phyloP scores from a whole-genome alignment of 35 echinoderm and acorn worm genomes.

The Amphiura filiformis region DNA sequence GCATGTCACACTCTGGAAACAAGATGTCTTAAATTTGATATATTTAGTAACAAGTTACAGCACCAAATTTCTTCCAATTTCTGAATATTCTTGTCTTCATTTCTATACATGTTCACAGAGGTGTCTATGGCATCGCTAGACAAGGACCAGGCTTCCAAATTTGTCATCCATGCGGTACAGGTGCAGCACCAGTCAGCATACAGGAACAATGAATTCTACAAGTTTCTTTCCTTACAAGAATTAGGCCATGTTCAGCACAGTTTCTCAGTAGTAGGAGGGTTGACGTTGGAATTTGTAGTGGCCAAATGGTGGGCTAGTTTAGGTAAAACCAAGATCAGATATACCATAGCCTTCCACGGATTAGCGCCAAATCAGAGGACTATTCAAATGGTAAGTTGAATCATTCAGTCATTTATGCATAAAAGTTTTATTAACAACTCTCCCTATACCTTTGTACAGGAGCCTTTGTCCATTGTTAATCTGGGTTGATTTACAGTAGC shows the following conservation, averaged over 20 bases:
- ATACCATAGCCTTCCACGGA: constrained; percentile 80
- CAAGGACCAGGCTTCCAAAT: constrained; percentile 51
- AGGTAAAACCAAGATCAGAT: constrained; percentile 64
- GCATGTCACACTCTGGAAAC: too few species aligned
- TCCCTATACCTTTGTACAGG: too few species aligned
- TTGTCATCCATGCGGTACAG: constrained; percentile 85
- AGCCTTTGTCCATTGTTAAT: too few species aligned
- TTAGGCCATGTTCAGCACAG: constrained; percentile 43
- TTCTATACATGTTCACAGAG: too few species aligned
- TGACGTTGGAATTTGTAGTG: constrained; percentile 70
- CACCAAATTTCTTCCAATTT: too few species aligned
- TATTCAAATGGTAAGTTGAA: constrained; percentile 67
- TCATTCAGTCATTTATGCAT: too few species aligned
- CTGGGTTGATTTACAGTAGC: too few species aligned
- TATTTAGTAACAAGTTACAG: too few species aligned
- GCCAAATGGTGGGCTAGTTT: constrained; percentile 96
- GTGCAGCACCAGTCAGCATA: constrained; percentile 86
- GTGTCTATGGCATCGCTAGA: constrained; percentile 65
- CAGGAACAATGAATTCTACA: constrained; percentile 91
- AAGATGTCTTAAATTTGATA: too few species aligned
- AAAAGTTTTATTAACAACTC: too few species aligned
- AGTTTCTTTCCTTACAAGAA: constrained; percentile 76
- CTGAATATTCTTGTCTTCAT: too few species aligned
- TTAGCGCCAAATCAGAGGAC: constrained; percentile 60
- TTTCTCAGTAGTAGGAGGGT: constrained; percentile 65